Evolutionary conservation across 1,140 invertebrate species (phyloP), one percentile per base, ranked within the genome.

Genomic region (Scaptomyza graminum): DNA sequence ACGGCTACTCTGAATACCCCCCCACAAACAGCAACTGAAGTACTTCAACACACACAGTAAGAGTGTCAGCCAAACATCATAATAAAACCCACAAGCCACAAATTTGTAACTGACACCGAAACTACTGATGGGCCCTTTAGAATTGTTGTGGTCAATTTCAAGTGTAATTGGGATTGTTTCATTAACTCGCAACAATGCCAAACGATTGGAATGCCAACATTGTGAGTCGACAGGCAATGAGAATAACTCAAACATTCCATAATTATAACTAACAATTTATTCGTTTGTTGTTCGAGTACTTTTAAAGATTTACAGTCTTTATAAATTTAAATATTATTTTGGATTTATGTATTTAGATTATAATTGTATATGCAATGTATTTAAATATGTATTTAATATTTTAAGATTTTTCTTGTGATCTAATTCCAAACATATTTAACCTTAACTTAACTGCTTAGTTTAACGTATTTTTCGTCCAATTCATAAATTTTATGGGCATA

Each of bases 41-140:
- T 12, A 11, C 34, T 31, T 41, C n/a, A n/a, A n/a, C n/a, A 25
- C 6, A 7, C 28, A 31, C 34, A 18, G 55, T 11, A 13, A 57
- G 28, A 51, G 39, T 51, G 28, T 15, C 28, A 31, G 16, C 5
- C 9, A 39, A 68, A 68, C 41, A 34, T 52, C 64, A 68, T 61
- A 55, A 68, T 50, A 55, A 34, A 22, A 31, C 16, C 55, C 43
- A 50, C 43, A 61, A 68, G 16, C 56, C 56, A 43, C 64, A 55
- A n/a, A 55, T 49, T 25, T 67, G 41, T 25, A 44, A 22, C 43
- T 41, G 56, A 66, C 54, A 59, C 12, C 9, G 18, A 16, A 15
- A 28, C 28, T 1, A 54, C n/a, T 25, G 18, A 43, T 51, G 39
- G 43, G 31, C 7, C 13, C 7, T 15, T 1, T 1, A 44, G 18